Percentiles rank a stretch among this genome's conserved stretches.
Evolutionary conservation across 2,113 vertebrate species (phyloP).

Genomic region (Rafetus swinhoei): DNA sequence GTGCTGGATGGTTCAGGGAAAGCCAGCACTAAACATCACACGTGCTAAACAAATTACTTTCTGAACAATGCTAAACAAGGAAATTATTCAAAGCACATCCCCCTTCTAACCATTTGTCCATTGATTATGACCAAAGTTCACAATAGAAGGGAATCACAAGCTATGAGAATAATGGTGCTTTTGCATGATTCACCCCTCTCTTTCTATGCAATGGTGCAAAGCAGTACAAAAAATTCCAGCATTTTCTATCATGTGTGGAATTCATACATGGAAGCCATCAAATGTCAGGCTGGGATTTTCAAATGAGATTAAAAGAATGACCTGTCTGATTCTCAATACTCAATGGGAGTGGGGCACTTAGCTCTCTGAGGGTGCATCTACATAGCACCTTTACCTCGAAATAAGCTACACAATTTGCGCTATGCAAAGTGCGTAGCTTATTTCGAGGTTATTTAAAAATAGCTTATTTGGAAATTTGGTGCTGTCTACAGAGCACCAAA

Average conservation of each 20-base stretch:
- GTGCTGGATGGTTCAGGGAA: not conserved
- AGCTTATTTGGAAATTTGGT: too few species aligned
- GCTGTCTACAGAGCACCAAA: too few species aligned
- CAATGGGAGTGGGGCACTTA: not conserved
- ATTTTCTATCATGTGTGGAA: not conserved
- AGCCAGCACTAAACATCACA: not conserved
- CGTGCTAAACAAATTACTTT: not conserved
- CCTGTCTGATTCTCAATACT: not conserved
- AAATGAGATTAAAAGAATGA: not conserved
- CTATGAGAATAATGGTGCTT: not conserved
- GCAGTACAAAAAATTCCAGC: not conserved
- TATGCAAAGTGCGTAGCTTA: too few species aligned
- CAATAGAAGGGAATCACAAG: not conserved
- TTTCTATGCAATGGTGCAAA: fast-evolving
- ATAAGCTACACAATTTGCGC: too few species aligned
- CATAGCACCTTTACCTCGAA: too few species aligned
- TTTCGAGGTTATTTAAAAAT: too few species aligned
- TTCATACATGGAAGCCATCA: not conserved
- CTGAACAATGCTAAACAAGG: not conserved
- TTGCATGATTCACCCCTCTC: fast-evolving
- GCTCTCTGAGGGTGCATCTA: not conserved
- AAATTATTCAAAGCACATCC: not conserved
- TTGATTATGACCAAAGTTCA: fast-evolving
- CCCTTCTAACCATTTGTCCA: not conserved
- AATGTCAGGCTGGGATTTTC: not conserved